Evolutionary conservation across 1,140 invertebrate species (phyloP), one percentile per base, ranked within the genome.

Genomic region (Andrena cerasifolii): DNA sequence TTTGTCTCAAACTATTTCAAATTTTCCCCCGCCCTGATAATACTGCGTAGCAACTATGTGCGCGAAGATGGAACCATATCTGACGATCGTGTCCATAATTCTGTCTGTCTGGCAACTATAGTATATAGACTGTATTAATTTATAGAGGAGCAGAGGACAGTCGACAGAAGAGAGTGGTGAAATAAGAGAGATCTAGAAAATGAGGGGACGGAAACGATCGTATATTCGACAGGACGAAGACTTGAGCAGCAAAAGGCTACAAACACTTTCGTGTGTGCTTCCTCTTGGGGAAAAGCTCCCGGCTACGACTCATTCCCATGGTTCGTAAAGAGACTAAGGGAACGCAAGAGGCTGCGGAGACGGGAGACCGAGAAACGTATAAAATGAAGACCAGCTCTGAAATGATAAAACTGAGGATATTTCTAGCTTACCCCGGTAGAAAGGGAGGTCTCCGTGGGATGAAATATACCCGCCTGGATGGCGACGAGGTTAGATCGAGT

Each of bases 331-430:
- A 80, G 78, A 67, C 83, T 70, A 62, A 81, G 65, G 74, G 70
- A 81, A 45, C 51, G 26, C 51, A 33, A 21, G 21, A 65, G 56
- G 33, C 31, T 2, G 51, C 49, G 47, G 73, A 53, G 58, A 73
- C 40, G 82, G 62, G 33, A 56, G 51, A 63, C 56, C 51, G 45
- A 74, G 59, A 73, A 78, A 78, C 73, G 82, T 84, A 81, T 78
- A 84, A 85, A 85, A 84, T 56, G 78, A 84, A 80, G 78, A 73
- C 81, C 78, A 76, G 66, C 66, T 80, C 61, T 83, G 81, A 83
- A 84, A 84, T 84, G 83, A 84, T 84, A 83, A 84, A 84, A 84
- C 78, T 76, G 67, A 84, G 82, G 58, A 84, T 84, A 84, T 84
- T 84, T 84, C 67, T 63, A 80, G 82, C 78, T 80, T 84, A 80